Base-by-base conservation (phyloP, 2,797 vertebrate genomes). In the Lacerta viridis region DNA sequence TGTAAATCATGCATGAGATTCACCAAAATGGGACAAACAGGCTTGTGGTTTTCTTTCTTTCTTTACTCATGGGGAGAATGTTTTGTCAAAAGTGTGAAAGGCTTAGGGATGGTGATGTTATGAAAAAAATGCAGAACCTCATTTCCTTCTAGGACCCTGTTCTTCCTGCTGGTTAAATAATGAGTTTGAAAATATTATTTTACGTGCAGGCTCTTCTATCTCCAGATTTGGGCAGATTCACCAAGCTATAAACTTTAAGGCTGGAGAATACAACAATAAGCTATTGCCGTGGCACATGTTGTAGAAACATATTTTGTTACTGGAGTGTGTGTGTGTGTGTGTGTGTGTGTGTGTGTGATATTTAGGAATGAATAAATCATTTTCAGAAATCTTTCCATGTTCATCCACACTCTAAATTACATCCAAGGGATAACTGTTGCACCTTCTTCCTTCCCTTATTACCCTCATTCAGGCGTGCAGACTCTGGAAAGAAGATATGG, bases 11-110 rank as follows among this genome's bases (percentile, higher is more conserved):
- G 25, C 4, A 81, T 83, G 27, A 83, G 25, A 75, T 68, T 36
- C 68, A 39, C 50, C 83, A 74, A 91, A 85, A 2, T 87, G 69
- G 86, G 46, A 84, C 77, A 87, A 89, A 84, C 17, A 85, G 59
- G 33, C 33, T 36, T 17, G 39, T 18, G 80, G 43, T 92, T 87
- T 55, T 33, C 13, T 83, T 69, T 41, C 5, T 5, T 68, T 55
- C 3, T 50, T 39, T 39, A 71, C 4, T 88, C 43, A 2, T 33
- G 8, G 27, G 6, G 79, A 85, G 72, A 15, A 55, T 2, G 10
- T 27, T 5, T 64, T 84, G 29, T 3, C 0, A 88, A 36, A 89
- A 80, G 68, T 41, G 80, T 5, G 23, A 64, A 13, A 80, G 17
- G 0, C 2, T 85, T 79, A 50, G 78, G 41, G 7, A 68, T 2